A percentile compares a stretch with the other conserved stretches of the same genome.
phyloP scores from a whole-genome alignment of 2,888 invertebrate genomes.

The Protophormia terraenovae region DNA sequence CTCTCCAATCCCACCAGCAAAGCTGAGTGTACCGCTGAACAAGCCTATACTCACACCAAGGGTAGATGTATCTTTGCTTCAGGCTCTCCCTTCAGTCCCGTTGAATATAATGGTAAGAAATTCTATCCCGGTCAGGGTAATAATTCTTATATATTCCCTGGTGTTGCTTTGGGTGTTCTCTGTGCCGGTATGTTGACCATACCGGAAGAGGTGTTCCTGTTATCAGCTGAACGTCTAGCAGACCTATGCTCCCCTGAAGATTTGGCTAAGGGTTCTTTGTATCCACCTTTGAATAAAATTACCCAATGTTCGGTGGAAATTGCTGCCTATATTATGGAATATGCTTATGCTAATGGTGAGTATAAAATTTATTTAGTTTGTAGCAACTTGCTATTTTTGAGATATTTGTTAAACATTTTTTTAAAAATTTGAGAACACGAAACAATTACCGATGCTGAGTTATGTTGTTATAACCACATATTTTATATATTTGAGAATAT shows the following conservation, averaged over 20 bases:
- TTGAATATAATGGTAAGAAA: conserved; percentile 89
- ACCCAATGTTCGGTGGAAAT: conserved; percentile 93
- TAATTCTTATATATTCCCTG: conserved; percentile 99
- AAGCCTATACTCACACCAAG: conserved; percentile 94
- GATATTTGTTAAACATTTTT: too few species aligned
- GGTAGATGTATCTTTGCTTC: conserved; percentile 97
- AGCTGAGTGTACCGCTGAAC: conserved; percentile 99
- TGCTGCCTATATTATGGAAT: conserved; percentile 90
- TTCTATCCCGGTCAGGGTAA: conserved; percentile 97
- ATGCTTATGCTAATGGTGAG: conserved; percentile 89
- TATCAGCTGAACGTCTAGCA: conserved; percentile 93
- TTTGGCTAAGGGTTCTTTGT: conserved; percentile 92
- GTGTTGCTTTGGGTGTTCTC: conserved; percentile 94
- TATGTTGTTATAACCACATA: too few species aligned
- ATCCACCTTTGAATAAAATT: conserved; percentile 93
- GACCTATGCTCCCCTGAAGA: conserved; percentile 90
- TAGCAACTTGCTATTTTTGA: too few species aligned
- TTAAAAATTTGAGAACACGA: too few species aligned
- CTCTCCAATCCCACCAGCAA: conserved; percentile 98
- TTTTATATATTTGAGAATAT: too few species aligned
- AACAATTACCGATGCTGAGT: too few species aligned
- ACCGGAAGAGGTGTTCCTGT: conserved; percentile 94
- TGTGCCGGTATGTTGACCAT: conserved; percentile 94
- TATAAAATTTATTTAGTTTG: too few species aligned
- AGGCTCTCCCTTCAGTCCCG: conserved; percentile 97